These are phyloP conservation scores for Halcyon badia DNA, from an alignment of 2,797 vertebrate species.

Conservation along the genomic window DNA sequence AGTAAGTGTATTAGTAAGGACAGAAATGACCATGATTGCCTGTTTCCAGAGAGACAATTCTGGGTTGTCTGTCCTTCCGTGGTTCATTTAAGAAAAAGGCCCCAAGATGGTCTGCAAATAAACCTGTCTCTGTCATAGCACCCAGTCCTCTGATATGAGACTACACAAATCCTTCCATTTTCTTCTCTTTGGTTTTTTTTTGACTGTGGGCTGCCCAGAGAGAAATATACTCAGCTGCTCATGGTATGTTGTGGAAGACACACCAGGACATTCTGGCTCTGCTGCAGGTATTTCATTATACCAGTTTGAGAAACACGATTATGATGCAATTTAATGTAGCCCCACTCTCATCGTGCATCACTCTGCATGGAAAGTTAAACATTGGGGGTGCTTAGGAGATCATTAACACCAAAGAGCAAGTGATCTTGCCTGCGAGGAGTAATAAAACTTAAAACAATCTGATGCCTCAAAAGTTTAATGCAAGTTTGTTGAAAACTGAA, in stretches of 20 bases:
- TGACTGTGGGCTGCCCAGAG: neutral
- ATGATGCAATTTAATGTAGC: neutral
- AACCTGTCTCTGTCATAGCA: accelerated
- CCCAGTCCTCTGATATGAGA: neutral
- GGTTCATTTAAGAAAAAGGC: neutral
- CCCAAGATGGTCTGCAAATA: neutral
- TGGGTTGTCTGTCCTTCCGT: neutral
- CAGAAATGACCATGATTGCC: neutral
- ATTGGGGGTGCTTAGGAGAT: neutral
- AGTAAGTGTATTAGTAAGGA: neutral
- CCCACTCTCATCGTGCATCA: neutral
- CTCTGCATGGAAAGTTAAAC: neutral
- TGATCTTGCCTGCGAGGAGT: neutral
- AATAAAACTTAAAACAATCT: neutral
- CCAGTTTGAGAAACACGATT: constrained; percentile 5
- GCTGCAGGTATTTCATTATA: constrained; percentile 31
- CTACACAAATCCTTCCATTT: neutral
- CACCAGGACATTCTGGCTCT: constrained; percentile 9
- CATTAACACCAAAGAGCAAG: neutral
- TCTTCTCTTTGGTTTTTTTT: neutral
- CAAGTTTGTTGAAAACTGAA: neutral
- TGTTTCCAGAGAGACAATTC: neutral
- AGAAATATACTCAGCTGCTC: neutral
- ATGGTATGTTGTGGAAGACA: neutral
- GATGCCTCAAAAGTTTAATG: neutral